These are phyloP conservation scores for Pissodes strobi DNA, from an alignment of 1,140 invertebrate genomes.

Conservation along the genomic window DNA sequence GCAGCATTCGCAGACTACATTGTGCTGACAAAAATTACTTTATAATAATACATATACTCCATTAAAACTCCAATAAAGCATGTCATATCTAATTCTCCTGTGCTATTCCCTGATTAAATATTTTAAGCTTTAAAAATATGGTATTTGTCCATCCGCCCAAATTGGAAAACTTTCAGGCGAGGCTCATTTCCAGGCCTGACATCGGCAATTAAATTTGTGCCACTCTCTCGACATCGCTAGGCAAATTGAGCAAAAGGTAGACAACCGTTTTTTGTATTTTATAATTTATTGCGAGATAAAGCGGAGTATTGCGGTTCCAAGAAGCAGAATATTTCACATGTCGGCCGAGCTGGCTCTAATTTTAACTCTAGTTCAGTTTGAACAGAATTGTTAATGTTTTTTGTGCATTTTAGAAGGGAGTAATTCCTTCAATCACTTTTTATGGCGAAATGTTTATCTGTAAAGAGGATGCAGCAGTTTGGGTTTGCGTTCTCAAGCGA, in stretches of 20 bases:
- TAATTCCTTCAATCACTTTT: too few species aligned
- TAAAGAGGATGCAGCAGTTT: too few species aligned
- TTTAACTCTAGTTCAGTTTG: background rate
- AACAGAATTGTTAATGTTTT: too few species aligned
- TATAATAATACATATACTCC: too few species aligned
- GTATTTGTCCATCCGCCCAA: slow-evolving; percentile 8
- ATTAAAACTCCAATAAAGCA: too few species aligned
- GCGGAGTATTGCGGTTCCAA: background rate
- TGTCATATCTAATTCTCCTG: too few species aligned
- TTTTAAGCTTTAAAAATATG: slow-evolving; percentile 1
- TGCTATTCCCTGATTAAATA: too few species aligned
- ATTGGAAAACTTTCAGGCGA: slow-evolving; percentile 8
- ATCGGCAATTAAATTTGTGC: slow-evolving; percentile 13
- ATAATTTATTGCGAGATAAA: slow-evolving; percentile 20
- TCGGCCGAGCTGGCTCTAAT: background rate
- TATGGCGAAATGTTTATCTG: too few species aligned
- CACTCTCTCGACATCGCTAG: background rate
- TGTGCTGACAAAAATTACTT: too few species aligned
- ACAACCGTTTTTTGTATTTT: slow-evolving; percentile 13
- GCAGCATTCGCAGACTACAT: too few species aligned
- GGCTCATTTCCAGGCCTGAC: slow-evolving; percentile 2
- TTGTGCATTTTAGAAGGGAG: too few species aligned
- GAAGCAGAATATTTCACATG: slow-evolving; percentile 11
- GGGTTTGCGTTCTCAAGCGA: too few species aligned
- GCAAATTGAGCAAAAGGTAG: slow-evolving; percentile 9